Base-by-base conservation (phyloP, 2,797 vertebrate genomes). In the Hephaestus fuliginosus region DNA sequence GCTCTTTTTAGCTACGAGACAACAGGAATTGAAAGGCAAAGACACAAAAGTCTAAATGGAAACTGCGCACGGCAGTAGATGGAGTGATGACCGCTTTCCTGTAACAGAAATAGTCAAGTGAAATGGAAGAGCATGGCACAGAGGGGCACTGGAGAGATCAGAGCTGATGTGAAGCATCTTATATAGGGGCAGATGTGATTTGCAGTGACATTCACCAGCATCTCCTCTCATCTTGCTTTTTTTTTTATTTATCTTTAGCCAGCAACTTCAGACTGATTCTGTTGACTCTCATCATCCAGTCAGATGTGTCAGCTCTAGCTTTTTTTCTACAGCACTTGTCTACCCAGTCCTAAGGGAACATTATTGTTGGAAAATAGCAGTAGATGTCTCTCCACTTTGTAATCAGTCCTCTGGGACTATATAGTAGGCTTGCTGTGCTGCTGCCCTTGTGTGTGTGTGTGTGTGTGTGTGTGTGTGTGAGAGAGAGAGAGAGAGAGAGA, bases 321-420 rank as follows among this genome's bases (percentile, higher is more conserved):
- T 52, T 57, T 36, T 25, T 25, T 25, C 25, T 33, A 28, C 14
- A 48, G 18, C 66, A 39, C 5, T 33, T 48, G 44, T 64, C 10
- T 20, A 51, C 18, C 13, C 14, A 20, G 10, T 18, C 64, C 68
- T 17, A 17, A 33, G 10, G 25, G 11, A 20, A 49, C 60, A 52
- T 22, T 72, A 66, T 33, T 70, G 36, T 41, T 70, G 56, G 12
- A 20, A 70, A 63, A 73, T 22, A 64, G 20, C 13, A 48, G 7
- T 17, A 56, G 53, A 39, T 46, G 36, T 61, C 46, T 61, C n/a
- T 52, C 49, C 62, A 63, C 9, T 70, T 63, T 62, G 17, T 56
- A 70, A 70, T 68, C 51, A 76, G 43, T 36, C 64, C 48, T 70
- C n/a, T 68, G 81, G 18, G 68, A 28, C 64, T 71, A 39, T 17